Evolutionary conservation across 2,888 invertebrate genomes (phyloP), one percentile per base, ranked within the genome.

Genomic region (Pristionchus arcanus): DNA sequence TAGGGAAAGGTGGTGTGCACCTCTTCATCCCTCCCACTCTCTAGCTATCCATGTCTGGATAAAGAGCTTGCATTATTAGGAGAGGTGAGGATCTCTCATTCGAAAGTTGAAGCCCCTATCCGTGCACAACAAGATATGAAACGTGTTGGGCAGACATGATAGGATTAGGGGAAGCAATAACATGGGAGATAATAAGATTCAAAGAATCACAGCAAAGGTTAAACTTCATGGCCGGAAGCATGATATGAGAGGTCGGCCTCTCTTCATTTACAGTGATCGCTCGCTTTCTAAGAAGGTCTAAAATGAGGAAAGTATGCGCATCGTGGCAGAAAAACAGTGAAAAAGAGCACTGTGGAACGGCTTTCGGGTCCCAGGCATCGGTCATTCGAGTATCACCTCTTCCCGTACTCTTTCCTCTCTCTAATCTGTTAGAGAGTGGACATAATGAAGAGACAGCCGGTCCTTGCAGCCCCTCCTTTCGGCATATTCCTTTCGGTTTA

Each of bases 101-200:
- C 42, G 42, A 42, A 9, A 42, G 42, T 5, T 42, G 63, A 63
- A 63, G 63, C 63, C 63, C 63, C 63, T 59, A 31, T 71, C 19
- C 68, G 15, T 74, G 74, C 74, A 74, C 31, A 74, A 74, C 74
- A 74, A 31, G 13, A 19, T 15, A 68, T 31, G 31, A 68, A 68
- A 68, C 68, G 68, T 68, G 68, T 37, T 74, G 37, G 37, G 37
- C 37, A 74, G 74, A 74, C 21, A 74, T 74, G 74, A 74, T 63
- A 7, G 25, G 74, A 74, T 74, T 74, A 74, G 25, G 37, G 37
- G 9, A 21, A 37, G 37, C 74, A 19, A 71, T 21, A 74, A 74
- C 25, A 63, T n/a, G 63, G 63, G 63, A 21, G 63, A n/a, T n/a
- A 63, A 63, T 63, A n/a, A n/a, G 63, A 63, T 63, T 63, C 63